Evolutionary conservation across 2,113 vertebrate genomes (phyloP).

Genomic region (Rhinolophus ferrumequinum): DNA sequence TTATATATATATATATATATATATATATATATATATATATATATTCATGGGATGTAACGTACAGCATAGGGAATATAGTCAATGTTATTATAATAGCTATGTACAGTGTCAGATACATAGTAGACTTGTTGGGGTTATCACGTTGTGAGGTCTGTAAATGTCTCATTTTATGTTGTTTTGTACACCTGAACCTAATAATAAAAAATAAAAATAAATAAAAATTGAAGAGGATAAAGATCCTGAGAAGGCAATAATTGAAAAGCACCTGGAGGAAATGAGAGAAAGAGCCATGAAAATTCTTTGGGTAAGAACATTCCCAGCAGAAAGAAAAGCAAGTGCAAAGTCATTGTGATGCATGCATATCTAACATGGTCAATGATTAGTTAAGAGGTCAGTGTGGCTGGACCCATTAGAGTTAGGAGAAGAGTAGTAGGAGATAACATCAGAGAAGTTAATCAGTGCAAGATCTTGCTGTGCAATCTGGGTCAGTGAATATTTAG

Average conservation of each 20-base stretch:
- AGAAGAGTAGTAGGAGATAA: neutral
- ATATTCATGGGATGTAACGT: no score
- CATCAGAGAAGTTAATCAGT: neutral
- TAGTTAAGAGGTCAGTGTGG: neutral
- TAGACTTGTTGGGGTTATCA: no score
- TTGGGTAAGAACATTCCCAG: neutral
- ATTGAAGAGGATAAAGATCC: neutral
- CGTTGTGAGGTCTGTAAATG: no score
- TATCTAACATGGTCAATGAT: neutral
- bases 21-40: no score
- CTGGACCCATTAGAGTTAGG: neutral
- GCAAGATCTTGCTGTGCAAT: neutral
- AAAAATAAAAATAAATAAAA: neutral
- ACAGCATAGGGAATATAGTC: no score
- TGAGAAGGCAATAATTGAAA: neutral
- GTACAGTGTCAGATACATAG: no score
- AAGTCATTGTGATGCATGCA: neutral
- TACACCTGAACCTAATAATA: no score
- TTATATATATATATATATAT: no score
- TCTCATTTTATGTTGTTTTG: no score
- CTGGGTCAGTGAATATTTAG: neutral
- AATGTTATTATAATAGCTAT: no score
- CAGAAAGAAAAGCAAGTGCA: neutral
- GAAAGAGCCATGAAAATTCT: neutral
- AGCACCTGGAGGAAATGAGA: neutral